These are phyloP conservation scores for Sterna hirundo DNA, from an alignment of 2,113 vertebrate species.

Conservation along the genomic window DNA sequence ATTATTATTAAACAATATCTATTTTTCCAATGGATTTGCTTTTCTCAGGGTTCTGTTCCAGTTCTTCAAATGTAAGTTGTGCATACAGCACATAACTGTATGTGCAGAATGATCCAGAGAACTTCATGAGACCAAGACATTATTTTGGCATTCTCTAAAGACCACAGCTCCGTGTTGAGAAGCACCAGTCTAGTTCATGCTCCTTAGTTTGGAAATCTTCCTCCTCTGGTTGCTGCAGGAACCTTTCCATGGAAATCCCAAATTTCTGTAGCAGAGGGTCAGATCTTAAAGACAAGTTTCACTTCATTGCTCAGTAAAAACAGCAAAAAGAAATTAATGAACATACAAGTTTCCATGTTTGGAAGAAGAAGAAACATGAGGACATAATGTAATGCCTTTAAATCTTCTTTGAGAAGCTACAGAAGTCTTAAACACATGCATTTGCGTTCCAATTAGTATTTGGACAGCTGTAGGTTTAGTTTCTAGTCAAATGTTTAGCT, in stretches of 20 bases:
- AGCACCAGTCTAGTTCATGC: background rate
- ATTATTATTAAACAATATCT: background rate
- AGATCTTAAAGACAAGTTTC: background rate
- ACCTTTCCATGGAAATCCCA: background rate
- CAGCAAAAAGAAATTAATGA: background rate
- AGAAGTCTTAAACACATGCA: background rate
- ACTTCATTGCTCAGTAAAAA: constrained; percentile 14
- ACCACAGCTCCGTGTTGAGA: background rate
- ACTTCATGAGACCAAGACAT: background rate
- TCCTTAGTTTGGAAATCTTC: background rate
- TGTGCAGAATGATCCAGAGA: background rate
- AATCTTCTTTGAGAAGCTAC: constrained; percentile 9
- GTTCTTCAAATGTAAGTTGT: background rate
- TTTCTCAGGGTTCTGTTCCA: constrained; percentile 67
- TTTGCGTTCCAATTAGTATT: constrained; percentile 18
- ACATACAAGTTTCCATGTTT: background rate
- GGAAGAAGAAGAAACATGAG: background rate
- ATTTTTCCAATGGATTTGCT: constrained; percentile 30
- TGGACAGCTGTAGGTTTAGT: constrained; percentile 1
- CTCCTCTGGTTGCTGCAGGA: background rate
- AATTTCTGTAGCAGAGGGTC: background rate
- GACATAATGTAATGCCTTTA: background rate
- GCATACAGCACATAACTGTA: background rate
- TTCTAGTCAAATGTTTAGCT: background rate
- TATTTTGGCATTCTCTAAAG: background rate